These are phyloP conservation scores for Stramonita haemastoma DNA, from an alignment of 2,888 invertebrate species.

Conservation along the genomic window DNA sequence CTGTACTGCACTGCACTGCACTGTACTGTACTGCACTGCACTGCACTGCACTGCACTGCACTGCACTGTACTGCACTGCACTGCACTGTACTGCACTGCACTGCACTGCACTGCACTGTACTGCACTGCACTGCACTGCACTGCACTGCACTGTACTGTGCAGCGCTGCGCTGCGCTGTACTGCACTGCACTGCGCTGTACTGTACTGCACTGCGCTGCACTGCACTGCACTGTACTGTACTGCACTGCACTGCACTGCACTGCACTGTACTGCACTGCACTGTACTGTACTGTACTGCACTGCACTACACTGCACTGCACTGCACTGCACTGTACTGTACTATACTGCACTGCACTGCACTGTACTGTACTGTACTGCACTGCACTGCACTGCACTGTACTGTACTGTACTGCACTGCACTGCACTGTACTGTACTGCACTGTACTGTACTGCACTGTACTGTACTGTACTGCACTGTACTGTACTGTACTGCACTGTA, in stretches of 20 bases:
- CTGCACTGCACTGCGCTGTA: constrained; percentile 19
- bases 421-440: constrained; percentile 2
- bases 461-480: neutral
- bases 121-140: constrained; percentile 13
- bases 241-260: neutral
- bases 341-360: neutral
- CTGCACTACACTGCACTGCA: constrained; percentile 19
- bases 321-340: neutral
- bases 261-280: constrained; percentile 6
- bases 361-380: neutral
- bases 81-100: constrained; percentile 10
- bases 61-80: constrained; percentile 3
- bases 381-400: constrained; percentile 6
- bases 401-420: neutral
- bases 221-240: neutral
- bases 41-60: neutral
- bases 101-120: constrained; percentile 10
- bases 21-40: constrained; percentile 18
- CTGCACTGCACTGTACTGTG: neutral
- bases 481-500: neutral
- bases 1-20: constrained; percentile 3
- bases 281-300: neutral
- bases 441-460: neutral
- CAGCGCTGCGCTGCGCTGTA: neutral
- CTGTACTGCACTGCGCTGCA: constrained; percentile 11